Percentiles rank a stretch among this genome's conserved stretches.
phyloP scores from a whole-genome alignment of 2,888 invertebrate species.

The Xestobium rufovillosum region DNA sequence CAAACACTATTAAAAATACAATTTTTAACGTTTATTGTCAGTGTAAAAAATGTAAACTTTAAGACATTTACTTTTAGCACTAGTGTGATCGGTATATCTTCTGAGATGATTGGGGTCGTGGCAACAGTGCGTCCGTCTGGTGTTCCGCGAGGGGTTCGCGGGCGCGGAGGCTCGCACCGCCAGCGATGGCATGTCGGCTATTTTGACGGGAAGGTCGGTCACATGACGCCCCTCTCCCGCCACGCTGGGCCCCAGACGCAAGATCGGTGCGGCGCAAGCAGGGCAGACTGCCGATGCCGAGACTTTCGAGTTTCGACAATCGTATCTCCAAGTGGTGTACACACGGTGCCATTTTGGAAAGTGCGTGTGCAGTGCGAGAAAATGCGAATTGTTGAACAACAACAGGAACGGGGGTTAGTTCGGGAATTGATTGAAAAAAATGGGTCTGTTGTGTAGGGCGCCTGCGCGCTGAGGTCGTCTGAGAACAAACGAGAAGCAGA shows the following conservation, averaged over 20 bases:
- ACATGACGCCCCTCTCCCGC: conserved; percentile 51
- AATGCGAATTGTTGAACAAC: no score
- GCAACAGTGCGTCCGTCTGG: conserved; percentile 9
- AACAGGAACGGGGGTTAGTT: conserved; percentile 17
- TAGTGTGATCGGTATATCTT: no score
- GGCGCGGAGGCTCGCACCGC: conserved; percentile 13
- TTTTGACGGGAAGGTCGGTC: conserved; percentile 81
- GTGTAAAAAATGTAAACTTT: no score
- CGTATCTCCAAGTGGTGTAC: no score
- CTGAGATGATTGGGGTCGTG: no score
- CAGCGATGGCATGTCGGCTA: conserved; percentile 46
- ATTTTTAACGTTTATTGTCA: no score
- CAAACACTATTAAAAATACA: no score
- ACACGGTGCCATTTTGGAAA: no score
- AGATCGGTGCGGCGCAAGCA: conserved; percentile 27
- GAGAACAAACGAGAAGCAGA: conserved; percentile 41
- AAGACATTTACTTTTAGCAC: no score
- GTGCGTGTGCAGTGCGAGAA: conserved; percentile 19
- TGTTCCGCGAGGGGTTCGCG: conserved; percentile 7
- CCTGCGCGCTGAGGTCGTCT: conserved; percentile 37
- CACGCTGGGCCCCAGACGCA: conserved; percentile 20
- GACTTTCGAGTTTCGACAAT: no score
- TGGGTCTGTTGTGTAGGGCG: conserved; percentile 43
- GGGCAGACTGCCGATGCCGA: conserved; percentile 64
- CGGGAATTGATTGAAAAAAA: conserved; percentile 42